Base-by-base conservation (phyloP, 1,140 invertebrate genomes). In the Drosophila littoralis region DNA sequence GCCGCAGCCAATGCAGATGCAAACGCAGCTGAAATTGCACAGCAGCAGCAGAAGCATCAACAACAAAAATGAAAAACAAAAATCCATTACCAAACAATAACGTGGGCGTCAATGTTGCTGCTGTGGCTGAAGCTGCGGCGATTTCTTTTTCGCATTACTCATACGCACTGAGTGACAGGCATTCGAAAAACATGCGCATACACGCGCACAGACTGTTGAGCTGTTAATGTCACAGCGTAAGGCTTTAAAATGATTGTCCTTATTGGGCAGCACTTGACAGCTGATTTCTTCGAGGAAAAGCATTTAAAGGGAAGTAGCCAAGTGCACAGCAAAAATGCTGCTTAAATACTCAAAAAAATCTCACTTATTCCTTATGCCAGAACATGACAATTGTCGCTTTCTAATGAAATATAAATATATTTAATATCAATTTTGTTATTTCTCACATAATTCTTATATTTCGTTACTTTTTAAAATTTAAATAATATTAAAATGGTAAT, bases 141-240 rank as follows among this genome's bases (percentile, higher is more conserved):
- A 74, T 79, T 67, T 51, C 33, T 64, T 69, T 68, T 71, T 65
- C 60, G 55, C 32, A 66, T 74, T 71, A 61, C 71, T 58, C 67
- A 69, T 86, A 82, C 75, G 71, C 68, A 70, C 59, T 48, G 79
- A 68, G 69, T 71, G 84, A 68, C 74, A 73, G 57, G 57, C 59
- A 43, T 60, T 70, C 57, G 77, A 42, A 50, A 42, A 59, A 60
- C 55, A 59, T 22, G 28, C 13, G 22, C 77, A 68, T 36, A 28
- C 59, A 69, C 22, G 61, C 51, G 36, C 36, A 63, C 55, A 22
- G 10, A n/a, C 43, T 58, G 51, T 51, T 75, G 52, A 64, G 67
- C 46, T 64, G 43, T 74, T 43, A 57, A 72, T 72, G 54, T 66
- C 69, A 43, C 60, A 66, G 28, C 43, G 52, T 32, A n/a, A 40